These are phyloP conservation scores for Brachyhypopomus gauderio DNA, from an alignment of 2,113 vertebrate genomes.

Conservation along the genomic window DNA sequence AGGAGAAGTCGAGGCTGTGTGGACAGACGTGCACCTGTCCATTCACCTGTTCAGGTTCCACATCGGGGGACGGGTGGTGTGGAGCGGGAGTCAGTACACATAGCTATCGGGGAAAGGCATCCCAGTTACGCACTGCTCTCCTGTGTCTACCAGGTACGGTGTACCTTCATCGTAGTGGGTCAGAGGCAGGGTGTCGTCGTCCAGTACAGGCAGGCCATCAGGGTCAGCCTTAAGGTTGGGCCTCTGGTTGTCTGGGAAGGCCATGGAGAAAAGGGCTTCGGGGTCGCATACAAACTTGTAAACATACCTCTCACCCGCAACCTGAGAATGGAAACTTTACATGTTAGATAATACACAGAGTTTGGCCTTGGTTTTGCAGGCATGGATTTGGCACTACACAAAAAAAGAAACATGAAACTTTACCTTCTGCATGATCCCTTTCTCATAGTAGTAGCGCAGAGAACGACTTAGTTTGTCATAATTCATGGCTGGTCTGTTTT, in stretches of 20 bases:
- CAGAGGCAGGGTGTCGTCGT: slow-evolving; percentile 89
- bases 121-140: slow-evolving; percentile 81
- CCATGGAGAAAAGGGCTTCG: slow-evolving; percentile 95
- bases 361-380: background rate
- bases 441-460: slow-evolving; percentile 96
- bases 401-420: slow-evolving; percentile 55
- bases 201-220: slow-evolving; percentile 72
- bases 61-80: slow-evolving; percentile 3
- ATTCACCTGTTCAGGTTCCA: slow-evolving; percentile 60
- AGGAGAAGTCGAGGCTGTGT: slow-evolving; percentile 52
- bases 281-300: slow-evolving; percentile 98
- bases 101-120: slow-evolving; percentile 86
- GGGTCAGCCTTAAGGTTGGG: slow-evolving; percentile 90
- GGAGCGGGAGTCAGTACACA: slow-evolving; percentile 76
- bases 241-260: slow-evolving; percentile 94
- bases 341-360: background rate
- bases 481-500: slow-evolving; percentile 97
- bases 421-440: slow-evolving; percentile 99
- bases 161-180: slow-evolving; percentile 88
- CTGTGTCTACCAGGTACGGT: slow-evolving; percentile 83
- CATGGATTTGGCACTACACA: background rate
- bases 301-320: slow-evolving; percentile 92
- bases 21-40: slow-evolving; percentile 52
- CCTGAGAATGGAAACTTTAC: slow-evolving; percentile 67
- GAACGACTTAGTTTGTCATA: slow-evolving; percentile 98